Percentiles rank a stretch among this genome's conserved stretches.
These are phyloP conservation scores for Agonum fuliginosum DNA, from an alignment of 2,888 invertebrate genomes.

Conservation along the genomic window DNA sequence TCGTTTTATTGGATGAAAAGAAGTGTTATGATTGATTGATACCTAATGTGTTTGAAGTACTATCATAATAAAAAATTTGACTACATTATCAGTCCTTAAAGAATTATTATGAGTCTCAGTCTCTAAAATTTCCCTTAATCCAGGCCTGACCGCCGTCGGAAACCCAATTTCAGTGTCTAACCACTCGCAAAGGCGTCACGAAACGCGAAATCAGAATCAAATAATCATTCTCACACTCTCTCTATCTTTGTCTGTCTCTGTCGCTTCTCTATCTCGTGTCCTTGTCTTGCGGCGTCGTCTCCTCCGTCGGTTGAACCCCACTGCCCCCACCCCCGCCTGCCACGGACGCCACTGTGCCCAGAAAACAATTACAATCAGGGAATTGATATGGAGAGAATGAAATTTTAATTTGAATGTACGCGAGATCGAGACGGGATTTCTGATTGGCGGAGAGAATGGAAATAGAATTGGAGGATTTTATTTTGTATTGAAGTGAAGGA, in stretches of 20 bases:
- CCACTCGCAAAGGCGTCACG: slow-evolving; percentile 45
- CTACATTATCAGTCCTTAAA: too few species aligned
- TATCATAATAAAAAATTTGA: too few species aligned
- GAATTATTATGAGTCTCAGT: not conserved
- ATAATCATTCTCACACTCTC: slow-evolving; percentile 34
- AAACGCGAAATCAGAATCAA: slow-evolving; percentile 36
- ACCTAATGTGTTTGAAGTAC: too few species aligned
- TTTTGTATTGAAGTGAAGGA: not conserved
- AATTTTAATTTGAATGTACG: slow-evolving; percentile 53
- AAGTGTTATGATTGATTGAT: too few species aligned
- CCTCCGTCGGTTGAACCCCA: not conserved
- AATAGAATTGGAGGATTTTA: not conserved
- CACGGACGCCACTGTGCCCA: slow-evolving; percentile 14
- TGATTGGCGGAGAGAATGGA: slow-evolving; percentile 5
- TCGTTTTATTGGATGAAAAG: too few species aligned
- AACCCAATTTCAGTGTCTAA: slow-evolving; percentile 54
- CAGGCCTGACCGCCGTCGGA: slow-evolving; percentile 15
- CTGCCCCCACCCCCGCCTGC: not conserved
- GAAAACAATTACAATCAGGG: slow-evolving; percentile 50
- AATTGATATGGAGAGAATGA: slow-evolving; percentile 46
- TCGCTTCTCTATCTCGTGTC: not conserved
- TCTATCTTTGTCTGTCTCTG: not conserved
- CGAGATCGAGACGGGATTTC: not conserved
- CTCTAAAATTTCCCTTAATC: not conserved
- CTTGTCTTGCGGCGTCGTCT: slow-evolving; percentile 24